phyloP scores from a whole-genome alignment of 2,113 vertebrate species.

The Salvelinus fontinalis region DNA sequence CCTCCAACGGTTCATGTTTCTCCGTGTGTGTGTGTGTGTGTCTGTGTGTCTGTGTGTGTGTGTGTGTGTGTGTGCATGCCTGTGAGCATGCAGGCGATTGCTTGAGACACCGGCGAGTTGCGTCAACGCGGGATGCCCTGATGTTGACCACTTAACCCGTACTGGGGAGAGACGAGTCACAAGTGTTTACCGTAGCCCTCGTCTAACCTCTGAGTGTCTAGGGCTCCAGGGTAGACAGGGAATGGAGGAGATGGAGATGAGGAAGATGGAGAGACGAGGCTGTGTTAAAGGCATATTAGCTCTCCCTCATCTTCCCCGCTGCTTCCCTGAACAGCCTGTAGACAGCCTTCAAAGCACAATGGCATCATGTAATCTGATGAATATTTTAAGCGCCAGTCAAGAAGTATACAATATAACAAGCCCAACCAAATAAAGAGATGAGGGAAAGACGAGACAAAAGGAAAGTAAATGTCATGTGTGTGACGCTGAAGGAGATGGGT shows the following conservation, averaged over 20 bases:
- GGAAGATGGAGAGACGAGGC: constrained; percentile 11
- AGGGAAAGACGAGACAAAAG: neutral
- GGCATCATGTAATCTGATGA: constrained; percentile 1
- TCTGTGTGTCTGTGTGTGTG: no score
- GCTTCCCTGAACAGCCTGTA: constrained; percentile 46
- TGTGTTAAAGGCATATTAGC: constrained; percentile 23
- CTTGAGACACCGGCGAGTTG: neutral
- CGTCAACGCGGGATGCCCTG: neutral
- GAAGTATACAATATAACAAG: constrained; percentile 7
- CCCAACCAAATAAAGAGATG: no score
- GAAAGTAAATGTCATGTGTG: neutral
- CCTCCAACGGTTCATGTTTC: constrained; percentile 33
- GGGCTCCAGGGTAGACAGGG: neutral
- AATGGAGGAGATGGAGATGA: neutral
- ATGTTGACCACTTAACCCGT: constrained; percentile 18
- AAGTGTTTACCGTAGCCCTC: constrained; percentile 19
- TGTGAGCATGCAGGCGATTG: neutral
- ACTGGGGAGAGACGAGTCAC: neutral
- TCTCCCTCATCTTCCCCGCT: constrained; percentile 19
- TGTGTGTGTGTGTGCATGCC: neutral
- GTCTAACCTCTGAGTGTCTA: neutral
- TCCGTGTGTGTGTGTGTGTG: neutral
- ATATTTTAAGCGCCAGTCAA: constrained; percentile 16
- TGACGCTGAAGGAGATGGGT: neutral
- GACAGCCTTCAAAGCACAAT: constrained; percentile 18